A percentile compares a stretch with the other conserved stretches of the same genome.
phyloP scores from a whole-genome alignment of 1,140 invertebrate species.

The Argopecten irradians region DNA sequence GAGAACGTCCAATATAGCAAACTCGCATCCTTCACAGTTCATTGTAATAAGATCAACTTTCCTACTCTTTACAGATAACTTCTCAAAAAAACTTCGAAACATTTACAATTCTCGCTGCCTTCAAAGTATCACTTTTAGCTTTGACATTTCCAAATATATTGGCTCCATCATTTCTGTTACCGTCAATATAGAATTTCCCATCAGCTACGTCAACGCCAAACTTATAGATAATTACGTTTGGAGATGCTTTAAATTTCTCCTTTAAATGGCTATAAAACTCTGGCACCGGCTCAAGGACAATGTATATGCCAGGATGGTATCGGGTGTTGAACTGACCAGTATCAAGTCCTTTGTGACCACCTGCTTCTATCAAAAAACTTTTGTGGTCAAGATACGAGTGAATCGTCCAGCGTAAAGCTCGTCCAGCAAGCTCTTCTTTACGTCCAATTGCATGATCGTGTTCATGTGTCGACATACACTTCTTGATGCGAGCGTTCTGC shows the following conservation, averaged over 20 bases:
- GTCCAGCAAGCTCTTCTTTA: neutral
- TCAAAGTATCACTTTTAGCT: neutral
- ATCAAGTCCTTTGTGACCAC: neutral
- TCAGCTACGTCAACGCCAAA: neutral
- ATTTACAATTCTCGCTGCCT: neutral
- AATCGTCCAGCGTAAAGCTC: neutral
- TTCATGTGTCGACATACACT: neutral
- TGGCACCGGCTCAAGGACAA: neutral
- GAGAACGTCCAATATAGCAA: neutral
- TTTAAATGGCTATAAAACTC: neutral
- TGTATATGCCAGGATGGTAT: neutral
- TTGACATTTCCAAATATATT: neutral
- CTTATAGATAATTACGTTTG: neutral
- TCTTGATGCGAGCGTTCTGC: neutral
- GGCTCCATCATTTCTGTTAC: neutral
- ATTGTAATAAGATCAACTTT: neutral
- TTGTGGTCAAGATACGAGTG: neutral
- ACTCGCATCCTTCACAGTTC: neutral
- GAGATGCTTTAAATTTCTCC: neutral
- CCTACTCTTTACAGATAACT: neutral
- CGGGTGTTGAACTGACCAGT: neutral
- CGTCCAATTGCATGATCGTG: neutral
- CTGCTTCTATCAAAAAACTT: neutral
- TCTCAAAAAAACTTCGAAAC: neutral
- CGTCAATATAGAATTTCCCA: neutral